Base-by-base conservation (phyloP, 1,140 invertebrate genomes). In the Drosophila ficusphila region DNA sequence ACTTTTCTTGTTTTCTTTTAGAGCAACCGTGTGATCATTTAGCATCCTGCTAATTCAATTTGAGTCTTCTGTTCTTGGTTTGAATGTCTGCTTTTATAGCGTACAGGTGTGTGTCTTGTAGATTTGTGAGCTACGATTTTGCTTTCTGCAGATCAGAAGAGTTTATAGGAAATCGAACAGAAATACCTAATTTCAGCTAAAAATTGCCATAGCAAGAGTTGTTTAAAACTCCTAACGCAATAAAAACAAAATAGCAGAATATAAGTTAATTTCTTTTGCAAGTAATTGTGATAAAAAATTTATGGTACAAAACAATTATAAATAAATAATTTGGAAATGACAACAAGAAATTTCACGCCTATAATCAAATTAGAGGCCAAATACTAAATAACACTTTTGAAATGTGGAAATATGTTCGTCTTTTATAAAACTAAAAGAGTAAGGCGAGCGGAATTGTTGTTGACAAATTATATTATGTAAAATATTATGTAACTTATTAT, bases 21-120 rank as follows among this genome's bases (percentile, higher is more conserved):
- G 81, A 86, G 76, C 56, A 41, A 65, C 47, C 81, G 81, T 86
- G 81, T 86, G 81, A 86, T 86, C 82, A 81, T 86, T 86, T 86
- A 86, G 81, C 81, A 62, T 71, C 60, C 62, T 88, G 81, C 81
- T 86, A 86, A 86, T 86, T 86, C 34, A 86, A 86, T 86, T 86
- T 86, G 62, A 70, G 64, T 73, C 54, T 41, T 52, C 47, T 69
- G 65, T 67, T 65, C 25, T 67, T 38, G 31, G 25, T 49, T 41
- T 11, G 6, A n/a, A 11, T 33, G 9, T 14, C 27, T 64, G 42
- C 41, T 33, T 51, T 25, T 7, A 16, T 31, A 52, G 27, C 42
- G 39, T 58, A 38, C 31, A 4, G 48, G 51, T 53, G 42, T 36
- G 25, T 56, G 56, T 58, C 67, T 41, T 36, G 7, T 9, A 25